Percentiles rank a stretch among this genome's conserved stretches.
phyloP scores from a whole-genome alignment of 2,113 vertebrate genomes.

The Aegithalos caudatus region DNA sequence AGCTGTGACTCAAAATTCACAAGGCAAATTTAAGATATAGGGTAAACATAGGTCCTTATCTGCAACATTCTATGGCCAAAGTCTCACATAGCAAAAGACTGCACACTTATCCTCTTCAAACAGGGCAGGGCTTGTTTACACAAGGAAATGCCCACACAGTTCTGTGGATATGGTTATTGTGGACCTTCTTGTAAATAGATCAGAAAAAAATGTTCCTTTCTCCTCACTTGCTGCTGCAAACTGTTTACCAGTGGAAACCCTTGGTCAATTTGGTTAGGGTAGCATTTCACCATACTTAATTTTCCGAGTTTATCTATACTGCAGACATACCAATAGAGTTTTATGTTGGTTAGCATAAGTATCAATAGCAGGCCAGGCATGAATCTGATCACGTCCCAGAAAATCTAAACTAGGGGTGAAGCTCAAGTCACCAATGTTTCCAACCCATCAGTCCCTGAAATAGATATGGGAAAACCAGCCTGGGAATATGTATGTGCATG shows the following conservation, averaged over 20 bases:
- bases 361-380: neutral
- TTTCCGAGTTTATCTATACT: neutral
- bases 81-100: neutral
- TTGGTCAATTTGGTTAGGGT: neutral
- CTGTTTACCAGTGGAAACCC: neutral
- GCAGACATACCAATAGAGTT: neutral
- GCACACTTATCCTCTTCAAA: neutral
- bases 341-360: neutral
- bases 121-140: neutral
- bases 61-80: neutral
- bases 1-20: neutral
- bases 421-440: neutral
- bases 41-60: neutral
- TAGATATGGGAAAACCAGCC: neutral
- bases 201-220: neutral
- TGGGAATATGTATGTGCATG: neutral
- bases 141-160: neutral
- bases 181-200: neutral
- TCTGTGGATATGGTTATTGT: neutral
- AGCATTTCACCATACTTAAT: neutral
- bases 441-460: neutral
- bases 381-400: neutral
- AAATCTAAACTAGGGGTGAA: neutral
- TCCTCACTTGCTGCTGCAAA: neutral
- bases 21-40: neutral